Evolutionary conservation across 2,113 vertebrate genomes (phyloP), one percentile per base, ranked within the genome.

Genomic region (Xiphias gladius): DNA sequence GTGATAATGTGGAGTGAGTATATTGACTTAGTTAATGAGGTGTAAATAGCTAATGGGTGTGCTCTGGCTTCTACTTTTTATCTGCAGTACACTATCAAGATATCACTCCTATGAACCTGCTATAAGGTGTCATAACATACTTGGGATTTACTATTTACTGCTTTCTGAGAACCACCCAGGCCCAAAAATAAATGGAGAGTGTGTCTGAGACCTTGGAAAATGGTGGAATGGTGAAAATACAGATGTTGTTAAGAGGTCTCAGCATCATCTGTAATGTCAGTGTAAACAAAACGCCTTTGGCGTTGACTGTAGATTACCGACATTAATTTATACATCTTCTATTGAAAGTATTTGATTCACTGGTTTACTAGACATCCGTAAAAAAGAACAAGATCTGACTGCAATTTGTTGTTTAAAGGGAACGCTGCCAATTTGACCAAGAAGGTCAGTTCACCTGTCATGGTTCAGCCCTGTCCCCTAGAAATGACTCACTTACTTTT

Each of bases 11-110:
- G 73, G 73, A 87, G 82, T 58, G 85, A 81, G 87, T 82, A 85
- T 90, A 93, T 90, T 92, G 91, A 91, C 91, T 86, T 65, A 85
- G 79, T 89, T 93, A 93, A 94, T 93, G 89, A 91, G 92, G 83
- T 90, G 89, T 91, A 92, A 91, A 94, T 90, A 93, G 89, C 91
- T 91, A 86, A 89, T 93, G 88, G 90, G 70, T 75, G 50, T 82
- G 83, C 71, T 84, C 82, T 67, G 62, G 86, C 87, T 87, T 86
- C 83, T 73, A 54, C 58, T 83, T 90, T 88, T 84, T 82, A 88
- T 89, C 87, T 86, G 39, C 73, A 62, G 52, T 82, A 82, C 54
- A 85, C 82, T 83, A 88, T 91, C 87, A 83, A 87, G 79, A 87
- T 83, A 87, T 88, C 67, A 64, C 37, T 81, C 73, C 74, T 39